phyloP scores from a whole-genome alignment of 64 coral and sea anemone genomes.

The Montipora sp. region DNA sequence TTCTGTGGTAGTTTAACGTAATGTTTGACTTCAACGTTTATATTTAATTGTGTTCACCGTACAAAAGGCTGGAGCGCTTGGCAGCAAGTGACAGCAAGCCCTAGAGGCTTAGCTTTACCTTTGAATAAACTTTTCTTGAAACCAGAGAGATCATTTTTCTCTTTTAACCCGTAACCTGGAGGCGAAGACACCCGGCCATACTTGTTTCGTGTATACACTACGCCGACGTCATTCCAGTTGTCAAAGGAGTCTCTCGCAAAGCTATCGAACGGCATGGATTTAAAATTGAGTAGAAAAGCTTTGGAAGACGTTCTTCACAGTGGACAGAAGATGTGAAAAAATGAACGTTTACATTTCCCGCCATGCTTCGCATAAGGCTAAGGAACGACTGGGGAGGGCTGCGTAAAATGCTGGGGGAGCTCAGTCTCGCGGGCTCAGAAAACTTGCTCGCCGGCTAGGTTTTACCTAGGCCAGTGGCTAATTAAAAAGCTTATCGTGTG shows the following conservation, averaged over 20 bases:
- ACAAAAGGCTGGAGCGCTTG: no score
- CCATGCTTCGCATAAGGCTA: conserved; percentile 8
- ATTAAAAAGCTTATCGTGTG: no score
- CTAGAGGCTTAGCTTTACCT: conserved; percentile 51
- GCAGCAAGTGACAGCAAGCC: no score
- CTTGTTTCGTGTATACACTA: conserved; percentile 85
- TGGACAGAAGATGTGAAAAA: not conserved
- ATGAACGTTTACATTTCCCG: conserved; percentile 3
- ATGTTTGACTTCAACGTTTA: no score
- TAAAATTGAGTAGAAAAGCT: not conserved
- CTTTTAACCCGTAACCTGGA: conserved; percentile 26
- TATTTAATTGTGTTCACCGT: no score
- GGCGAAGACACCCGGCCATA: conserved; percentile 76
- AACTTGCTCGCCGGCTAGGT: no score
- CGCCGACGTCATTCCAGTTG: conserved; percentile 51
- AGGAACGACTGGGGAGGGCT: not conserved
- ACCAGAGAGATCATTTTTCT: not conserved
- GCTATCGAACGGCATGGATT: not conserved
- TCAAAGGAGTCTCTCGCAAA: not conserved
- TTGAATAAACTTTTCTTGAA: conserved; percentile 23
- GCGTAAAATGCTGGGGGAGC: not conserved
- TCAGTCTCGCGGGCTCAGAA: no score
- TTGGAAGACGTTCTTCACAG: not conserved
- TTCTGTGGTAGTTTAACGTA: no score
- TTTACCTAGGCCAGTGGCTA: no score